A percentile compares a stretch with the other conserved stretches of the same genome.
These are phyloP conservation scores for Hemaris fuciformis DNA, from an alignment of 2,888 invertebrate species.

Conservation along the genomic window DNA sequence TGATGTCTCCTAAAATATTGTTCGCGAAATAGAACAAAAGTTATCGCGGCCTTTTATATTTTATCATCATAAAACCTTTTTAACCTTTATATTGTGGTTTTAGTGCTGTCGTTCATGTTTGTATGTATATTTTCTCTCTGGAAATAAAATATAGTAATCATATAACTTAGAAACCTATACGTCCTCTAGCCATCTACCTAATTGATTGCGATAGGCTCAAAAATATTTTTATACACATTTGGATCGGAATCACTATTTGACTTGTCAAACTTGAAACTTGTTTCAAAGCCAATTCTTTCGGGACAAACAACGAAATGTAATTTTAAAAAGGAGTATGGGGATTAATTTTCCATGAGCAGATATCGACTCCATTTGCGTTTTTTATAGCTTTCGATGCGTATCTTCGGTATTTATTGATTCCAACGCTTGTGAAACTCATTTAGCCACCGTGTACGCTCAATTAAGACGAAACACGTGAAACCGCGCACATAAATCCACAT, in stretches of 20 bases:
- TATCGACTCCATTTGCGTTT: no score
- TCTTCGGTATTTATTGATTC: neutral
- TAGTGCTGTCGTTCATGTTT: neutral
- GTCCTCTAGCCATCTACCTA: no score
- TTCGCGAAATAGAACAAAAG: slow-evolving; percentile 2
- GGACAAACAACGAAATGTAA: no score
- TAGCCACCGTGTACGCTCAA: neutral
- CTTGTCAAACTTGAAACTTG: no score
- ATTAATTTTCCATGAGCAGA: neutral
- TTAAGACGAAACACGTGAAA: neutral
- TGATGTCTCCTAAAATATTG: neutral
- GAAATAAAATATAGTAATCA: neutral
- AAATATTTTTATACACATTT: no score
- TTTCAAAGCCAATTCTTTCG: no score
- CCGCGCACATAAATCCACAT: slow-evolving; percentile 3
- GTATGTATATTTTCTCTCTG: neutral
- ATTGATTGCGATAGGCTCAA: no score
- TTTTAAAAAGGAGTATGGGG: no score
- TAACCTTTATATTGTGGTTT: neutral
- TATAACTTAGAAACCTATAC: no score
- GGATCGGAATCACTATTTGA: no score
- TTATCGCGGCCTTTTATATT: neutral
- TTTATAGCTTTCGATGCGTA: no score
- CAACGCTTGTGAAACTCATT: neutral
- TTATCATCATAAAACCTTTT: neutral